Base-by-base conservation (phyloP, 2,888 invertebrate genomes). In the Cerastoderma edule region DNA sequence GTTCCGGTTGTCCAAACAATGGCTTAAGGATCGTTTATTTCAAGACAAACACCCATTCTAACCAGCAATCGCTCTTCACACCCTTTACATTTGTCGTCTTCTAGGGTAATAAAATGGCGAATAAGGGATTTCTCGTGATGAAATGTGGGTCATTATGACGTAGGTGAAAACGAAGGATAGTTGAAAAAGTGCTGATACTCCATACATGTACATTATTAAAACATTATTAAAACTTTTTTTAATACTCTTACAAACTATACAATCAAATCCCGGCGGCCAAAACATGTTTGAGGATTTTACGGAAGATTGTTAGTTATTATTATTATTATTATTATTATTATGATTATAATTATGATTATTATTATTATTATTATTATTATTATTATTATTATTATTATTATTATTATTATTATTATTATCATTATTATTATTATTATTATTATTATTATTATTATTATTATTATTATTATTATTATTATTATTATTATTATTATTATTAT, bases 341-440 rank as follows among this genome's bases (percentile, higher is more conserved):
- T 57, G n/a, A 32, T 57, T 24, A 30, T 30, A 27, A 30, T 32
- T 57, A 50, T 50, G 13, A 50, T 50, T 50, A 50, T 50, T 50
- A 50, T 50, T 50, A 50, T n/a, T 50, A 50, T 50, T 50, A 50
- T 50, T 13, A 13, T 8, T 50, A 8, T 13, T 50, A 50, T 39
- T 50, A 50, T 50, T n/a, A 50, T 50, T 50, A 50, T 50, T 50
- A 50, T 8, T 16, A 10, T 10, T 16, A 8, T 39, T 16, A 39
- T 16, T 10, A 39, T 39, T 8, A 39, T 16, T 8, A 16, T 10
- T 16, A 39, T 16, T 16, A 39, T 16, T 39, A 39, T 16, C 39
- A 16, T 16, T 39, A 39, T 39, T 39, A 39, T 8, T 39, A 10
- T 10, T 10, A 10, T 39, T 16, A 39, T 39, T 8, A 16, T 4